These are phyloP conservation scores for Drosophila ercepeae DNA, from an alignment of 1,140 invertebrate genomes.

Conservation along the genomic window DNA sequence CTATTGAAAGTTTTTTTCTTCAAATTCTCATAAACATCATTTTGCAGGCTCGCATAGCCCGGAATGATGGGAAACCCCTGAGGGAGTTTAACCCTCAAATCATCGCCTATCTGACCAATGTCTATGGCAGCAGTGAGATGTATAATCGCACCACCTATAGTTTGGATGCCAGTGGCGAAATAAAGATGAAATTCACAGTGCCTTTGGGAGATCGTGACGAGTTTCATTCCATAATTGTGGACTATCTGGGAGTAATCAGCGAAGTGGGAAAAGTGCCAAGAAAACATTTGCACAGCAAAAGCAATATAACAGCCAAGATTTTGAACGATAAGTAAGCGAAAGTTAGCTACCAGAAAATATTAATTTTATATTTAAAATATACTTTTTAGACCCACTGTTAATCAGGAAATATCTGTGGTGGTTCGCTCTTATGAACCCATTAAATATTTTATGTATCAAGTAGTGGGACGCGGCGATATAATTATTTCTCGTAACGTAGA, in stretches of 20 bases:
- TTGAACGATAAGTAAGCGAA: conserved; percentile 86
- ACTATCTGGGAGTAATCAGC: conserved; percentile 86
- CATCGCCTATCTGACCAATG: conserved; percentile 87
- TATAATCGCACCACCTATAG: conserved; percentile 86
- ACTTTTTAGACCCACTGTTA: conserved; percentile 86
- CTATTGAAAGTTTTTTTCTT: not conserved
- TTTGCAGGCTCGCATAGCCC: conserved; percentile 71
- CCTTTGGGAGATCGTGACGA: conserved; percentile 85
- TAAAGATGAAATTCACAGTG: conserved; percentile 89
- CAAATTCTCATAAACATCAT: not conserved
- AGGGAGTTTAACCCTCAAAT: conserved; percentile 87
- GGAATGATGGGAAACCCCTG: conserved; percentile 90
- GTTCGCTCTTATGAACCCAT: conserved; percentile 93
- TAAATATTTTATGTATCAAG: conserved; percentile 91
- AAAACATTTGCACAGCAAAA: conserved; percentile 89
- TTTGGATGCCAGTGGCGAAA: conserved; percentile 88
- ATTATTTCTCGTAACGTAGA: conserved; percentile 88
- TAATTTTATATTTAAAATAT: not conserved
- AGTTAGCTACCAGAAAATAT: not conserved
- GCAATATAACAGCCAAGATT: conserved; percentile 90
- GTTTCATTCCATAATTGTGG: conserved; percentile 83
- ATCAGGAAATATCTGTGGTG: conserved; percentile 91
- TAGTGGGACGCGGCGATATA: conserved; percentile 95
- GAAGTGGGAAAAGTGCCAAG: conserved; percentile 91
- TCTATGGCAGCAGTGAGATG: conserved; percentile 87